Conservation (phyloP, 2,797 vertebrate species). For the Schizothorax lantsangensis region DNA sequence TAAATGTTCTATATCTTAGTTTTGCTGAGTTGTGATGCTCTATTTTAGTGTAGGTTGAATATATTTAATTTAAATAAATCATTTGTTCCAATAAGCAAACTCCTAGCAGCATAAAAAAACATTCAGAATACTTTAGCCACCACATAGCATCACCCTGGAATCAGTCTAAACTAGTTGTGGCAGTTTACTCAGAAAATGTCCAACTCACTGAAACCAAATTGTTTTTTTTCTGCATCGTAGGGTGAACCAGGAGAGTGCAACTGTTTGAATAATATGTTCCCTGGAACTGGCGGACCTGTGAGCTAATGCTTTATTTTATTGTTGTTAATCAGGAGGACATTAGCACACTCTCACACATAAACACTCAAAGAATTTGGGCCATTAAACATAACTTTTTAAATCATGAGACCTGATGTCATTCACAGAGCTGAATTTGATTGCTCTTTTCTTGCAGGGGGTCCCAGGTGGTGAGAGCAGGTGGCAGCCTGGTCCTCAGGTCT, state of each 20-base stretch:
- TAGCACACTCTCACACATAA: neutral
- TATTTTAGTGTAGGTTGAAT: neutral
- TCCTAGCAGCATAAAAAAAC: neutral
- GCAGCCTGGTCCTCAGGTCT: slow-evolving; percentile 92
- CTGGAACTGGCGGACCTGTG: slow-evolving; percentile 86
- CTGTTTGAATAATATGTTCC: slow-evolving; percentile 73
- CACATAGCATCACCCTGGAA: neutral
- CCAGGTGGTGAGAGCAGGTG: slow-evolving; percentile 84
- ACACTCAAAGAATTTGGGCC: neutral
- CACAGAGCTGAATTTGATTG: slow-evolving; percentile 63
- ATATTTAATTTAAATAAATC: neutral
- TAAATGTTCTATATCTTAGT: neutral
- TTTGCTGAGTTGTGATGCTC: neutral
- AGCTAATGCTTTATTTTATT: slow-evolving; percentile 69
- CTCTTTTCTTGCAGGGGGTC: slow-evolving; percentile 85
- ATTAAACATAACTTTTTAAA: neutral
- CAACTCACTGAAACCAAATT: neutral
- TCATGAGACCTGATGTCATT: neutral
- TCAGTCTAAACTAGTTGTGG: neutral
- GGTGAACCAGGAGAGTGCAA: slow-evolving; percentile 88
- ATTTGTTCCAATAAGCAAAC: neutral
- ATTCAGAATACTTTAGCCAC: neutral
- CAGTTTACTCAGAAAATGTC: neutral
- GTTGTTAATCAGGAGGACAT: neutral
- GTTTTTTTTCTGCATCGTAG: slow-evolving; percentile 72